Conservation (phyloP, 2,113 vertebrate genomes). For the Megaleporinus macrocephalus region DNA sequence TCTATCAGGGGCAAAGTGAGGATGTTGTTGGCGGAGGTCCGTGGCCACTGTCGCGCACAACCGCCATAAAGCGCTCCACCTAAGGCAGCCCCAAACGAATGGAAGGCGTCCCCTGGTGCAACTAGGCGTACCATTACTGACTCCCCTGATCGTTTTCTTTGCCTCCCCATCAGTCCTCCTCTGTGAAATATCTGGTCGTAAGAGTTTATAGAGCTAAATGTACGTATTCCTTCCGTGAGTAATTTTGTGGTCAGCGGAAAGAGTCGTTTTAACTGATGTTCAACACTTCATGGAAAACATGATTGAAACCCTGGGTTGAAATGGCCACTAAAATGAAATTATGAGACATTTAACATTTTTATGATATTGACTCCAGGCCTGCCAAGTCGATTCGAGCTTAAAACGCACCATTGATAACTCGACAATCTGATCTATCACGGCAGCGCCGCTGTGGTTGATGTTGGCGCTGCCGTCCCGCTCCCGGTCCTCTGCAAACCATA, state of each 20-base stretch:
- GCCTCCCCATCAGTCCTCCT: conserved; percentile 15
- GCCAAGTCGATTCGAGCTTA: conserved; percentile 20
- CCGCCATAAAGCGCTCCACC: conserved; percentile 12
- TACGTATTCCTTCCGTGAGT: conserved; percentile 20
- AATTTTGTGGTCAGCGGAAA: conserved; percentile 17
- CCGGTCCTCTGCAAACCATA: background rate
- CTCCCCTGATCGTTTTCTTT: conserved; percentile 24
- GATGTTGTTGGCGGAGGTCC: conserved; percentile 39
- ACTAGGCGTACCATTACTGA: conserved; percentile 12
- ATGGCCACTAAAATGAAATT: conserved; percentile 30
- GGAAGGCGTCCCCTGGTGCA: conserved; percentile 10
- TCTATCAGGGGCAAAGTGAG: conserved; percentile 30
- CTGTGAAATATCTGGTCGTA: conserved; percentile 36
- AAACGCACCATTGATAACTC: conserved; percentile 25
- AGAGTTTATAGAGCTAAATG: conserved; percentile 35
- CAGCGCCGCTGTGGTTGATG: conserved; percentile 9
- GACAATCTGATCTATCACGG: conserved; percentile 33
- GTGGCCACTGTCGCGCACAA: conserved; percentile 7
- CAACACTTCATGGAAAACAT: conserved; percentile 36
- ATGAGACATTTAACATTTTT: conserved; percentile 34
- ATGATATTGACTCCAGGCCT: conserved; percentile 32
- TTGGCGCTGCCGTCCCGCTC: conserved; percentile 17
- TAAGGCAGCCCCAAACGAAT: conserved; percentile 10
- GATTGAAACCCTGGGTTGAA: conserved; percentile 33
- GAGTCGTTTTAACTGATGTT: conserved; percentile 21